Conservation (phyloP, 2,888 invertebrate genomes). For the Celastrina argiolus region DNA sequence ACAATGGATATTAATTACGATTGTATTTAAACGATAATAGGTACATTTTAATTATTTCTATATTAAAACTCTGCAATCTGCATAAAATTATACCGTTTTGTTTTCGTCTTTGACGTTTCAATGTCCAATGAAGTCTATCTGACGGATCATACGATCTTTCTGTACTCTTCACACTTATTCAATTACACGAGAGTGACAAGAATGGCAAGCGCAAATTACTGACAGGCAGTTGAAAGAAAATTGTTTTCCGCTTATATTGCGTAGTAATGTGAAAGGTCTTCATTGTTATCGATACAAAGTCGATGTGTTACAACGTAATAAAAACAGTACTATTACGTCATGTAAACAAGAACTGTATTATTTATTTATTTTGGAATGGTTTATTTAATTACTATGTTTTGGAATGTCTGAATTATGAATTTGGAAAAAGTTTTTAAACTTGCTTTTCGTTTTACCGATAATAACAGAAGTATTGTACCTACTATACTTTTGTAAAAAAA, state of each 20-base stretch:
- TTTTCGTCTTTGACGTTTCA: conserved; percentile 55
- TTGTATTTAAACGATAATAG: conserved; percentile 39
- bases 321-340: conserved; percentile 4
- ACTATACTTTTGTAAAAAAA: too few species aligned
- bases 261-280: conserved; percentile 35
- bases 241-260: conserved; percentile 32
- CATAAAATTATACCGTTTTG: conserved; percentile 47
- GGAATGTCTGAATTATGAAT: background rate
- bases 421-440: background rate
- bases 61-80: conserved; percentile 35
- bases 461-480: too few species aligned
- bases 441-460: background rate
- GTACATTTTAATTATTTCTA: conserved; percentile 53
- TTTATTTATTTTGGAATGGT: background rate
- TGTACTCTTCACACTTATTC: conserved; percentile 41
- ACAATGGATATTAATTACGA: conserved; percentile 1
- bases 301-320: conserved; percentile 23
- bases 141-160: conserved; percentile 68
- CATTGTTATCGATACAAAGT: conserved; percentile 31
- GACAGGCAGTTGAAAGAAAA: conserved; percentile 34
- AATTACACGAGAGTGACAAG: conserved; percentile 39
- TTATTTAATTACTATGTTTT: background rate
- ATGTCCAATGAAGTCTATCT: conserved; percentile 50
- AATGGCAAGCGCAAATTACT: conserved; percentile 35
- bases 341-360: background rate